A percentile compares a stretch with the other conserved stretches of the same genome.
These are phyloP conservation scores for Tetragonula clypearis DNA, from an alignment of 1,140 invertebrate genomes.

Conservation along the genomic window DNA sequence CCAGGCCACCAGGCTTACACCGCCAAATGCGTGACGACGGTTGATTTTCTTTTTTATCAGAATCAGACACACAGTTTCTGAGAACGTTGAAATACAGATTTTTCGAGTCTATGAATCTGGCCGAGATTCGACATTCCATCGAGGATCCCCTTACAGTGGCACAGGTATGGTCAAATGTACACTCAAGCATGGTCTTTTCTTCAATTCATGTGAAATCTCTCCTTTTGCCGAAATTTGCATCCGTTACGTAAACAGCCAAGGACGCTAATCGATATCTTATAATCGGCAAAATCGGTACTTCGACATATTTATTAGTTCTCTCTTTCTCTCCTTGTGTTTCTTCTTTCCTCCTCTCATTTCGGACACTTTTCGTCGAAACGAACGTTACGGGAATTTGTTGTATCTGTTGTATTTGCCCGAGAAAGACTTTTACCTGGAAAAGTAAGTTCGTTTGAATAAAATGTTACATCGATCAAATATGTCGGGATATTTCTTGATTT, in stretches of 20 bases:
- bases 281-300: not conserved
- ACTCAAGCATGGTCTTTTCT: not conserved
- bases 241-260: slow-evolving; percentile 23
- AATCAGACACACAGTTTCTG: slow-evolving; percentile 22
- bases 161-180: slow-evolving; percentile 41
- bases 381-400: no score
- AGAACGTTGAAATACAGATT: slow-evolving; percentile 28
- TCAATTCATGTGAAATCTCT: not conserved
- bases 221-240: no score
- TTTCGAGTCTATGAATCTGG: slow-evolving; percentile 27
- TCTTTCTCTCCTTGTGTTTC: not conserved
- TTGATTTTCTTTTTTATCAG: slow-evolving; percentile 53
- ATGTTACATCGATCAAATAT: not conserved
- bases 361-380: not conserved
- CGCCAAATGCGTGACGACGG: slow-evolving; percentile 74
- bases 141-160: not conserved
- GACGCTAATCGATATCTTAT: not conserved
- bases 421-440: not conserved
- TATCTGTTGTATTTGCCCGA: not conserved
- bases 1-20: slow-evolving; percentile 73
- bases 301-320: no score
- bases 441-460: not conserved
- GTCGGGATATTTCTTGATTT: not conserved
- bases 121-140: slow-evolving; percentile 11
- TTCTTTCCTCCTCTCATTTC: no score